Base-by-base conservation (phyloP, 2,797 vertebrate genomes). In the Carduelis carduelis region DNA sequence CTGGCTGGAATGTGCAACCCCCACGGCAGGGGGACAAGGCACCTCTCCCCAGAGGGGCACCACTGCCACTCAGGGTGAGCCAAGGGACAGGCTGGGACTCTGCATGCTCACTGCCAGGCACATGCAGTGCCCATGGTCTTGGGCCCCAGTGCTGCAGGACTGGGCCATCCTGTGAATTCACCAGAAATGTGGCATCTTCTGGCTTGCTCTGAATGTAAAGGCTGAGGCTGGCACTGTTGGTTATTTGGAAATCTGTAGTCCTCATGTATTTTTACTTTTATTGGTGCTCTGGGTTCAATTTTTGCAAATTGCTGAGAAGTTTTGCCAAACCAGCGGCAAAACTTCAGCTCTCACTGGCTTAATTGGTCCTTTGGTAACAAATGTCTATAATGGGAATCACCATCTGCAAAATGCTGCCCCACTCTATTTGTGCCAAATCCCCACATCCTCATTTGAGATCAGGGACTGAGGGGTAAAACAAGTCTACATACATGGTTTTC, bases 61-160 rank as follows among this genome's bases (percentile, higher is more conserved):
- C 1, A 2, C 22, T 71, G 46, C 16, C 8, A 1, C 2, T 1
- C 22, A 52, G 14, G 13, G 23, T 32, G 27, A 83, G 26, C 21
- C 9, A 4, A 56, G 64, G 35, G 39, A 65, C n/a, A 28, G 22
- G 12, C 1, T 2, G 18, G 28, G 12, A 7, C n/a, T 49, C 41
- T 0, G 0, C 24, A 7, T 1, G 6, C 18, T 37, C 6, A 4
- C n/a, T 4, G 1, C 3, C 2, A 4, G 14, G 7, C 3, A 56
- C 0, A 0, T 41, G 28, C 37, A 37, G 11, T 37, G 11, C 37
- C 35, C 32, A 20, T 7, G 17, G 15, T 6, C 14, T 41, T 20
- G 53, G 34, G 10, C 11, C 4, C 43, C 60, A 59, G 61, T 0
- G 0, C 52, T 19, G 22, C 41, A 80, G 52, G 32, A 80, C 53